Evolutionary conservation across 2,113 vertebrate species (phyloP).

Genomic region (Rhabdomys dilectus): DNA sequence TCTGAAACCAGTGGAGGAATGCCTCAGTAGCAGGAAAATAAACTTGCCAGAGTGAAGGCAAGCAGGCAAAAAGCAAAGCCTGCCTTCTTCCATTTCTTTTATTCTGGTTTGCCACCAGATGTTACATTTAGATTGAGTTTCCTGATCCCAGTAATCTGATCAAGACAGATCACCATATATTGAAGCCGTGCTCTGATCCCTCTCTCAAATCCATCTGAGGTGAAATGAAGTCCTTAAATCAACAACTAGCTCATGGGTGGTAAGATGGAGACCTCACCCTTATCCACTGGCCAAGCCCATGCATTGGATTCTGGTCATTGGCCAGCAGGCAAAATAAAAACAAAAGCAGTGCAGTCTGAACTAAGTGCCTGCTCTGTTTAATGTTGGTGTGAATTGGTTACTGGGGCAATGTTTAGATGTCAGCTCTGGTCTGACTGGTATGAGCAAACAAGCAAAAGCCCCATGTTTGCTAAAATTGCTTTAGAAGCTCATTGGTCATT

Average conservation of each 20-base stretch:
- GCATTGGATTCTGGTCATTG: no score
- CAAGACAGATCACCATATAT: not conserved
- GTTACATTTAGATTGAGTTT: not conserved
- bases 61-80: not conserved
- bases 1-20: not conserved
- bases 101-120: not conserved
- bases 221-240: fast-evolving
- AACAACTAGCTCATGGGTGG: fast-evolving
- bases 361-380: not conserved
- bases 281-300: not conserved
- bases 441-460: not conserved
- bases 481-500: not conserved
- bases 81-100: not conserved
- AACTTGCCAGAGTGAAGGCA: not conserved
- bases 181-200: fast-evolving
- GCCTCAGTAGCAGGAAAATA: not conserved
- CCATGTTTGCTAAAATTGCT: not conserved
- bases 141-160: not conserved
- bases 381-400: not conserved
- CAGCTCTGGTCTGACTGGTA: not conserved
- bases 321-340: not conserved
- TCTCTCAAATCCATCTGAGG: not conserved
- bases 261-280: fast-evolving
- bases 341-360: not conserved
- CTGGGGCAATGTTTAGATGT: not conserved